Evolutionary conservation across 1,140 invertebrate genomes (phyloP).

Genomic region (Lasioglossum baleicum): DNA sequence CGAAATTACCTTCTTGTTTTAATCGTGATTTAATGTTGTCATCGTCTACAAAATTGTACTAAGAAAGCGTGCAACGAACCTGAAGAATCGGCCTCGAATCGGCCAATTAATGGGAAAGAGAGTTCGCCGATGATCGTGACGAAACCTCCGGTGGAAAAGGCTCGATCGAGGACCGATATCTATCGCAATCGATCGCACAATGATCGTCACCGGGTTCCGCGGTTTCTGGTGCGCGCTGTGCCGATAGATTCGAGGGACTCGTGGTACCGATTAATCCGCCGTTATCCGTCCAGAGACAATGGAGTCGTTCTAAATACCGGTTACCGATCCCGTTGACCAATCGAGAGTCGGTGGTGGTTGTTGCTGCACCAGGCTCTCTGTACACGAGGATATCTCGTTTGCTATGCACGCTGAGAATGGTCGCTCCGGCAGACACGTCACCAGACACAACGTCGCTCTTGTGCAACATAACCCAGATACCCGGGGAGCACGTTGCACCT

Average conservation of each 20-base stretch:
- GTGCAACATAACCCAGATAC: slow-evolving; percentile 65
- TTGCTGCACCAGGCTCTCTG: slow-evolving; percentile 5
- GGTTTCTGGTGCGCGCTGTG: background rate
- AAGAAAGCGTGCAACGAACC: slow-evolving; percentile 1
- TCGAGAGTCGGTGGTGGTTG: slow-evolving; percentile 22
- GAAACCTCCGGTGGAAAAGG: slow-evolving; percentile 46
- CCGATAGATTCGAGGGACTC: slow-evolving; percentile 10
- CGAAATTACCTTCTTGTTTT: too few relatives aligned
- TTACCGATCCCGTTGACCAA: slow-evolving; percentile 55
- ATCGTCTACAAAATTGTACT: too few relatives aligned
- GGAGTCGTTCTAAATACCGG: slow-evolving; percentile 64
- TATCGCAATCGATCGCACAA: slow-evolving; percentile 43
- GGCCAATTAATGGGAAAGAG: background rate
- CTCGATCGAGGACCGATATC: slow-evolving; percentile 36
- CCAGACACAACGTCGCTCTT: slow-evolving; percentile 62
- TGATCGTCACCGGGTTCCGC: slow-evolving; percentile 39
- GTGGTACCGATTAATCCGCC: slow-evolving; percentile 55
- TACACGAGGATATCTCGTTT: slow-evolving; percentile 51
- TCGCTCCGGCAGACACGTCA: slow-evolving; percentile 64
- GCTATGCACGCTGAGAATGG: slow-evolving; percentile 42
- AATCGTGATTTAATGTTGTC: too few relatives aligned
- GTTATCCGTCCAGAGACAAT: slow-evolving; percentile 54
- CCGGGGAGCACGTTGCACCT: slow-evolving; percentile 49
- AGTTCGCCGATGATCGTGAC: slow-evolving; percentile 25
- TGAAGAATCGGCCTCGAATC: slow-evolving; percentile 42